phyloP scores from a whole-genome alignment of 2,113 vertebrate genomes.

The Gambusia holbrooki region DNA sequence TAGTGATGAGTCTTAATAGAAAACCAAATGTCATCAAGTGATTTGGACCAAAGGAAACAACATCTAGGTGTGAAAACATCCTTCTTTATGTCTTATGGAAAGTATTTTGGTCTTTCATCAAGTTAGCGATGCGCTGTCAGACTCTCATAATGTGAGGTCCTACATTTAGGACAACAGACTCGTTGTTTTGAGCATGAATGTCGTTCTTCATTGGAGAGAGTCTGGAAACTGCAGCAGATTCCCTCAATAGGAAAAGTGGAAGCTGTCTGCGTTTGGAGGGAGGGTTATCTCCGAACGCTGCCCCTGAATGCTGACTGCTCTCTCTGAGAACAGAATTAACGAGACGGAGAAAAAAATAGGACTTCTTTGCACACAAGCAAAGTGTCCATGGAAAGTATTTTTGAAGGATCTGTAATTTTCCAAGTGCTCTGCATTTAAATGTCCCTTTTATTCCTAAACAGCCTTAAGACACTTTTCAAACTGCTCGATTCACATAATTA shows the following conservation, averaged over 20 bases:
- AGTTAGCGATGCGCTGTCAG: not conserved
- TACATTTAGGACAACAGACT: conserved; percentile 21
- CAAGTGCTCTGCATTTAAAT: conserved; percentile 95
- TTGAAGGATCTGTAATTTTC: conserved; percentile 95
- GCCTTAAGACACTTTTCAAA: conserved; percentile 95
- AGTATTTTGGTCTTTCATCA: not conserved
- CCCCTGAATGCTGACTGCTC: conserved; percentile 78
- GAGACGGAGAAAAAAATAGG: conserved; percentile 84
- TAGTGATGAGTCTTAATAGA: too few relatives aligned
- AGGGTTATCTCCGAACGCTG: conserved; percentile 27
- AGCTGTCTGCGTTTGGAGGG: conserved; percentile 47
- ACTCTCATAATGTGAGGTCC: not conserved
- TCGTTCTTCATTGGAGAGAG: conserved; percentile 11
- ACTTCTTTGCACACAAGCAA: conserved; percentile 73
- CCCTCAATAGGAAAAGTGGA: conserved; percentile 83
- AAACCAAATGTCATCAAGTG: too few relatives aligned
- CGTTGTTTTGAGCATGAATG: conserved; percentile 43
- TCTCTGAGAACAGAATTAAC: conserved; percentile 94
- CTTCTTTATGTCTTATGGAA: too few relatives aligned
- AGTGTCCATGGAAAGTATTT: conserved; percentile 92
- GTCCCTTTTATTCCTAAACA: conserved; percentile 98
- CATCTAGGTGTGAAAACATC: too few relatives aligned
- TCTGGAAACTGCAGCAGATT: conserved; percentile 28
- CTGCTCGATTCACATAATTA: conserved; percentile 97
- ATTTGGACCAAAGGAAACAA: too few relatives aligned